Conservation (phyloP, 2,797 vertebrate genomes). For the Ptychobarbus kaznakovi region DNA sequence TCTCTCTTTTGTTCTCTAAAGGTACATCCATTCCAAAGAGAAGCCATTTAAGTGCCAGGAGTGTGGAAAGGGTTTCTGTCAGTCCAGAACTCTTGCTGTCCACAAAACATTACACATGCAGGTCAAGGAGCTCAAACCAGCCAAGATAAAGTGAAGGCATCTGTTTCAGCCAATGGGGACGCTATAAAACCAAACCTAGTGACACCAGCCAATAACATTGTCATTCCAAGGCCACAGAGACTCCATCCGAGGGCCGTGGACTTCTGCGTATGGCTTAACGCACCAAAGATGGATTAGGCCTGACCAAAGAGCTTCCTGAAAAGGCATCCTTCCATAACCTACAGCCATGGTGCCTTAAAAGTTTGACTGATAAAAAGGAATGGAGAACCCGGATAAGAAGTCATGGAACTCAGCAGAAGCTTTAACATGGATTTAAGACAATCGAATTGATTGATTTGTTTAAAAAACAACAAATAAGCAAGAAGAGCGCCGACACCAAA, state of each 20-base stretch:
- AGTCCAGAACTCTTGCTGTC: constrained; percentile 97
- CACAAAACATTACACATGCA: constrained; percentile 99
- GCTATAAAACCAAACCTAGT: constrained; percentile 65
- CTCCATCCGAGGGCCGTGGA: constrained; percentile 32
- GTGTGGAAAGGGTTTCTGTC: constrained; percentile 98
- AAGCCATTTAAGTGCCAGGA: constrained; percentile 99
- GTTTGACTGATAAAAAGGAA: constrained; percentile 39
- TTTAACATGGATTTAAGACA: constrained; percentile 41
- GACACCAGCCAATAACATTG: constrained; percentile 56
- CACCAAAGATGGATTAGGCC: constrained; percentile 55
- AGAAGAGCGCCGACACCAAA: constrained; percentile 47
- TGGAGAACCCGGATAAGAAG: constrained; percentile 38
- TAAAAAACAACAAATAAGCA: constrained; percentile 17
- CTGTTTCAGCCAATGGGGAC: constrained; percentile 59
- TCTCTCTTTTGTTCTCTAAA: constrained; percentile 65
- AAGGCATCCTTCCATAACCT: constrained; percentile 22
- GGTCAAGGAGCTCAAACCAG: constrained; percentile 95
- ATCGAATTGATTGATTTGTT: constrained; percentile 32
- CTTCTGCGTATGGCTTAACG: constrained; percentile 12
- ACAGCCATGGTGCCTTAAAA: constrained; percentile 43
- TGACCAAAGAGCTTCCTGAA: constrained; percentile 47
- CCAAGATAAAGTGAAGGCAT: constrained; percentile 90
- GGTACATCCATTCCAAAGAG: constrained; percentile 99
- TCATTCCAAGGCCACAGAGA: constrained; percentile 51
- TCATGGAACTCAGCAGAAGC: constrained; percentile 22